Conservation (phyloP, 2,113 vertebrate genomes). For the Tachysurus vachellii region DNA sequence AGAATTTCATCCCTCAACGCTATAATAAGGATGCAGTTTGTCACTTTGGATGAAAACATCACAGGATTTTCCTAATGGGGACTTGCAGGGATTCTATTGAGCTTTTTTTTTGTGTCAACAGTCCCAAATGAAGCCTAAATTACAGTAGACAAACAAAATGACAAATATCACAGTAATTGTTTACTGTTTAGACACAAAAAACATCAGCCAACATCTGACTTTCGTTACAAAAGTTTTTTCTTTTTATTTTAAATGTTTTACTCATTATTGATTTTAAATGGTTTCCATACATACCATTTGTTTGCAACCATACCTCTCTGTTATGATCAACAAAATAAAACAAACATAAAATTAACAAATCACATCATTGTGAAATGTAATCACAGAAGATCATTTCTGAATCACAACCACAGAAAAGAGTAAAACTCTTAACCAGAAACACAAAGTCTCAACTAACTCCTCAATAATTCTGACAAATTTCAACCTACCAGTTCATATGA, state of each 20-base stretch:
- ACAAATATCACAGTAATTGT: background rate
- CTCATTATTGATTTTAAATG: slow-evolving; percentile 55
- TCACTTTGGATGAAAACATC: background rate
- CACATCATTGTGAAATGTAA: slow-evolving; percentile 49
- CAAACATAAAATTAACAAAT: slow-evolving; percentile 18
- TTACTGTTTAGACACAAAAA: background rate
- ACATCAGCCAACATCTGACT: slow-evolving; percentile 60
- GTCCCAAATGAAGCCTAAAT: background rate
- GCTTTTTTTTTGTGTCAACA: background rate
- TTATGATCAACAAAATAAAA: slow-evolving; percentile 52
- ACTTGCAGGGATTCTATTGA: slow-evolving; percentile 23
- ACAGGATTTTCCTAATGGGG: slow-evolving; percentile 8
- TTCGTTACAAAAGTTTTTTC: slow-evolving; percentile 71
- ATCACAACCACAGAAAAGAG: slow-evolving; percentile 61
- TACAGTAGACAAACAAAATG: background rate
- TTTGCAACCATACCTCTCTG: slow-evolving; percentile 57
- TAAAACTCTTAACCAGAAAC: slow-evolving; percentile 63
- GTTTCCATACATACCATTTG: slow-evolving; percentile 53
- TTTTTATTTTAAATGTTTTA: slow-evolving; percentile 62
- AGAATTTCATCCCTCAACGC: background rate
- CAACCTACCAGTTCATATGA: slow-evolving; percentile 57
- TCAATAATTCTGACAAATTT: slow-evolving; percentile 40
- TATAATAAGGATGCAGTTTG: background rate
- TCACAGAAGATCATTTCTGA: slow-evolving; percentile 56
- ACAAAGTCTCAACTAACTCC: slow-evolving; percentile 57